phyloP scores from a whole-genome alignment of 2,113 vertebrate species.

The Phoxinus phoxinus region DNA sequence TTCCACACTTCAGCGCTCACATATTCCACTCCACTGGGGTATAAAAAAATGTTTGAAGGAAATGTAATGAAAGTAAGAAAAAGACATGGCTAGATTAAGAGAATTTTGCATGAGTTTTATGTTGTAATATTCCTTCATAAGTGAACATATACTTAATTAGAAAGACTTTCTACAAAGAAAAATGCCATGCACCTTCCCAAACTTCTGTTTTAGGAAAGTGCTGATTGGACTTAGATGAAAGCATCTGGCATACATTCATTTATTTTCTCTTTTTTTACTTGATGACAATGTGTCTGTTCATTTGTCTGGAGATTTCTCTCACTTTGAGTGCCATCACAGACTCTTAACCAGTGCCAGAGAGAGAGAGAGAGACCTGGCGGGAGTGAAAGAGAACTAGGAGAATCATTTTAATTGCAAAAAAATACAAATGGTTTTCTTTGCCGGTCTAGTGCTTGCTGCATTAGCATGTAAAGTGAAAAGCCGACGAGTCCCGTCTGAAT shows the following conservation, averaged over 20 bases:
- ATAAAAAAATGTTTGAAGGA: background rate
- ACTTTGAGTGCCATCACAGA: conserved; percentile 21
- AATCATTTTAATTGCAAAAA: conserved; percentile 61
- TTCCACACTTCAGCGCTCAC: background rate
- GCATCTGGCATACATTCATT: conserved; percentile 29
- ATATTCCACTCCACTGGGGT: background rate
- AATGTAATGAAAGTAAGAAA: background rate
- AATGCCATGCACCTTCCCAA: background rate
- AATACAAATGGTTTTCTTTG: conserved; percentile 51
- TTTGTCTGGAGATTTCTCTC: background rate
- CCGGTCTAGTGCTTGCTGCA: conserved; percentile 55
- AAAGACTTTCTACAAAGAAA: background rate
- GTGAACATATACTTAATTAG: conserved; percentile 29
- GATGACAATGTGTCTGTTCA: background rate
- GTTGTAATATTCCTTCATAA: conserved; percentile 4
- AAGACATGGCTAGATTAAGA: conserved; percentile 1
- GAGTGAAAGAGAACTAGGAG: conserved; percentile 12
- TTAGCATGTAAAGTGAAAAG: conserved; percentile 50
- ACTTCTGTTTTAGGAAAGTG: conserved; percentile 25
- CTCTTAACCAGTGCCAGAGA: background rate
- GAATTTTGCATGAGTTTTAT: conserved; percentile 3
- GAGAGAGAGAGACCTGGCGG: background rate
- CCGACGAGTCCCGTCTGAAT: conserved; percentile 18
- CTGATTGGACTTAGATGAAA: conserved; percentile 27
- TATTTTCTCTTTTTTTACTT: conserved; percentile 9